Conservation (phyloP, 2,888 invertebrate species). For the Synergus itoensis region DNA sequence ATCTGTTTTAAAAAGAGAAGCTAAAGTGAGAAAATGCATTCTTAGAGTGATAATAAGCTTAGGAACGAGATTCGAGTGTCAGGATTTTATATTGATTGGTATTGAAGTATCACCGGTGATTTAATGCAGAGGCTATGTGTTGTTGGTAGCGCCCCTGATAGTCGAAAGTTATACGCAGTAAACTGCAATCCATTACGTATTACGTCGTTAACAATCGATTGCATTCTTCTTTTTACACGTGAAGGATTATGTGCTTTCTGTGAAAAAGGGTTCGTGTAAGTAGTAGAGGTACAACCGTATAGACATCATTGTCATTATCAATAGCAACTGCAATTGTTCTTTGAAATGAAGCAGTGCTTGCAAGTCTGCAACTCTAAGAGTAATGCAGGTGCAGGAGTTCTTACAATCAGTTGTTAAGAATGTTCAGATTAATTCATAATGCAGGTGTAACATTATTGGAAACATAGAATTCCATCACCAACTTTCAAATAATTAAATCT, state of each 20-base stretch:
- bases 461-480: no score
- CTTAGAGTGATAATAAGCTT: not conserved
- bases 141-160: not conserved
- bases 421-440: no score
- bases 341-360: not conserved
- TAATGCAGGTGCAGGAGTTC: not conserved
- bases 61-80: not conserved
- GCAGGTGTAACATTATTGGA: no score
- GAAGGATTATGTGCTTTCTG: not conserved
- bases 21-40: slow-evolving; percentile 17
- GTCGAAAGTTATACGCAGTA: not conserved
- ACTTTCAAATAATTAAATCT: no score
- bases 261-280: not conserved
- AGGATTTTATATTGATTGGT: not conserved
- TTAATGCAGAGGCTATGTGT: not conserved
- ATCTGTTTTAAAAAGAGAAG: not conserved
- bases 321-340: not conserved
- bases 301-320: not conserved
- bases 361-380: not conserved
- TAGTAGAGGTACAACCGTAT: not conserved
- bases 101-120: not conserved
- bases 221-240: not conserved
- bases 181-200: not conserved
- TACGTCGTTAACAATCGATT: not conserved
- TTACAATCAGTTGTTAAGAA: not conserved